Base-by-base conservation (phyloP, 1,140 invertebrate genomes). In the Helicoverpa armigera region DNA sequence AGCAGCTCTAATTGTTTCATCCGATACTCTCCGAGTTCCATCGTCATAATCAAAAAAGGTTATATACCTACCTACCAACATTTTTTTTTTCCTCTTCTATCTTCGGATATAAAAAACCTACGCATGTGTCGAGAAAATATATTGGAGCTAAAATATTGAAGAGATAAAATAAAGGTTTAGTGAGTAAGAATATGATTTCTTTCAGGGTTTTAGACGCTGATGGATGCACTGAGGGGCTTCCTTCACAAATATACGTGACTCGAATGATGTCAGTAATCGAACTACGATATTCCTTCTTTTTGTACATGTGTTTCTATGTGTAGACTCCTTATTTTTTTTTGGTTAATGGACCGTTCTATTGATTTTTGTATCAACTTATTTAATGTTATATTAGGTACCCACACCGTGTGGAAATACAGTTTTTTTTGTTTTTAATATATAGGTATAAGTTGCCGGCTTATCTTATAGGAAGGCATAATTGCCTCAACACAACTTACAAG, bases 191-290 rank as follows among this genome's bases (percentile, higher is more conserved):
- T 12, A 67, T 67, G 43, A 67, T 56, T 74, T 48, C n/a, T 74
- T 43, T 74, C 31, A 60, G 50, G 18, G 43, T 29, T 2, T 35
- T 48, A 43, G 54, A 74, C 12, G 53, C 29, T 48, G 54, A 74
- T 58, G 35, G 72, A 74, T 74, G 72, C 72, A 50, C 35, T 18
- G 14, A n/a, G 23, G 31, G 70, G 54, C 3, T 58, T 48, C 11
- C 31, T 74, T 74, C 11, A 70, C 50, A 74, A 74, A 48, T 56
- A 23, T 18, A 74, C 72, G 72, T 74, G 72, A 74, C 72, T 43
- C 2, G 72, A 74, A 74, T 74, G 72, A 51, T 51, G 16, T 35
- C 10, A 10, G 4, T 70, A 53, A 70, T 70, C 29, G 48, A 51
- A 54, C 63, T 48, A 18, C 11, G 50, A 29, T 5, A 23, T 70